Percentiles rank a stretch among this genome's conserved stretches.
Evolutionary conservation across 1,140 invertebrate species (phyloP).

Genomic region (Drosophila mauritiana): DNA sequence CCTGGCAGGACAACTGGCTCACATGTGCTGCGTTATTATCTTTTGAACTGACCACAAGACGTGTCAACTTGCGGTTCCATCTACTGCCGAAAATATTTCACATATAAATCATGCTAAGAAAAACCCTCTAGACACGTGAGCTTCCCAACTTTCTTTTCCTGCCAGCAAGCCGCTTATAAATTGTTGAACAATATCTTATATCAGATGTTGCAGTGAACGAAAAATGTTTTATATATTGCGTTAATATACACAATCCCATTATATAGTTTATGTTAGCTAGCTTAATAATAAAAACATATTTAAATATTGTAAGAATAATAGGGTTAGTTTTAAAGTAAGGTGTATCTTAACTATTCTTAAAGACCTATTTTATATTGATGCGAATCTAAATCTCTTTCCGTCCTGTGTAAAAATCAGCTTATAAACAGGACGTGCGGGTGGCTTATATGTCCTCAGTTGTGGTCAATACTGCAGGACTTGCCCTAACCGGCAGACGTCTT

Average conservation of each 20-base stretch:
- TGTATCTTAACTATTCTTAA: no score
- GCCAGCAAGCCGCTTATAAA: constrained; percentile 64
- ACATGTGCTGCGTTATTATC: constrained; percentile 66
- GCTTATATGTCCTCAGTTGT: constrained; percentile 53
- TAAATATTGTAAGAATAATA: no score
- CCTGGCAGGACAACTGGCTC: constrained; percentile 11
- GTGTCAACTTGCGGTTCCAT: constrained; percentile 64
- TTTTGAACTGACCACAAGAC: constrained; percentile 72
- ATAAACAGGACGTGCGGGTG: constrained; percentile 45
- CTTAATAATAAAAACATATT: no score
- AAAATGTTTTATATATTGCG: not conserved
- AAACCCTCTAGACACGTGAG: constrained; percentile 29
- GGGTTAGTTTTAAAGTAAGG: no score
- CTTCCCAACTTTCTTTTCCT: constrained; percentile 34
- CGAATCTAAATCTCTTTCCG: not conserved
- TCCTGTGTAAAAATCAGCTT: constrained; percentile 49
- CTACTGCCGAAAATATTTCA: constrained; percentile 12
- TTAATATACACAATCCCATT: no score
- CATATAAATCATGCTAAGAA: constrained; percentile 69
- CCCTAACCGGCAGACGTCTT: constrained; percentile 16
- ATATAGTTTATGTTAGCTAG: no score
- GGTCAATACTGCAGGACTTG: constrained; percentile 38
- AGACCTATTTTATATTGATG: not conserved
- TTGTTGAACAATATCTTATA: constrained; percentile 48
- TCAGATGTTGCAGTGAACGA: not conserved